These are phyloP conservation scores for Chrysogorgia sp. DNA, from an alignment of 92 coral and sea anemone genomes.

Conservation along the genomic window DNA sequence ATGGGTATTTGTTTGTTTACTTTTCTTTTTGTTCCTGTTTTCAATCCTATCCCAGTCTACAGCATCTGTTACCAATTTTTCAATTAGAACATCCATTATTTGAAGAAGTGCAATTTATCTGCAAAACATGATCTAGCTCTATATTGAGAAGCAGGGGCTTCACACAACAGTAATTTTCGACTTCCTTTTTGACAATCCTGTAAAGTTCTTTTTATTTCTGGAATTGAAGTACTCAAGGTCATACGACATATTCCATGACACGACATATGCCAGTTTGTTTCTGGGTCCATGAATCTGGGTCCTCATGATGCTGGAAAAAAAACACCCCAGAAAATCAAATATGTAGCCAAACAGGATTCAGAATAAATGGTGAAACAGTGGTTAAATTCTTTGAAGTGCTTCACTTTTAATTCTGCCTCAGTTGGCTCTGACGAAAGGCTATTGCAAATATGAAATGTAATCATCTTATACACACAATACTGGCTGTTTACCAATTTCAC, in stretches of 20 bases:
- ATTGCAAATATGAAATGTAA: too few relatives aligned
- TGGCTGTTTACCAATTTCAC: too few relatives aligned
- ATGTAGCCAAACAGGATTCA: too few relatives aligned
- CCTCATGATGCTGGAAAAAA: too few relatives aligned
- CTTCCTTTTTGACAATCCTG: background rate
- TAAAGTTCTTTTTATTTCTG: background rate
- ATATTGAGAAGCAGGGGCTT: background rate
- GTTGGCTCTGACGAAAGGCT: too few relatives aligned
- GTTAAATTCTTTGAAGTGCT: too few relatives aligned
- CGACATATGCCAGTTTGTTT: too few relatives aligned
- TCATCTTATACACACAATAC: too few relatives aligned
- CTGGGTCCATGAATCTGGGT: too few relatives aligned
- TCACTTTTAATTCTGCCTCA: too few relatives aligned
- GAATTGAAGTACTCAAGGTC: slow-evolving; percentile 8
- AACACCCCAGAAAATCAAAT: too few relatives aligned
- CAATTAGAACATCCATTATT: slow-evolving; percentile 20
- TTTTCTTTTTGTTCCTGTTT: background rate
- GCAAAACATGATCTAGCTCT: background rate
- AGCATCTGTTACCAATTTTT: slow-evolving; percentile 3
- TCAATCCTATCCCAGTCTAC: slow-evolving; percentile 10
- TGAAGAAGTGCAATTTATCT: background rate
- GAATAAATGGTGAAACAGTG: too few relatives aligned
- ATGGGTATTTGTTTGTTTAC: background rate
- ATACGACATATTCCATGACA: slow-evolving; percentile 43
- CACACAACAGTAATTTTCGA: slow-evolving; percentile 15